Base-by-base conservation (phyloP, 2,888 invertebrate species). In the Conus canariensis region DNA sequence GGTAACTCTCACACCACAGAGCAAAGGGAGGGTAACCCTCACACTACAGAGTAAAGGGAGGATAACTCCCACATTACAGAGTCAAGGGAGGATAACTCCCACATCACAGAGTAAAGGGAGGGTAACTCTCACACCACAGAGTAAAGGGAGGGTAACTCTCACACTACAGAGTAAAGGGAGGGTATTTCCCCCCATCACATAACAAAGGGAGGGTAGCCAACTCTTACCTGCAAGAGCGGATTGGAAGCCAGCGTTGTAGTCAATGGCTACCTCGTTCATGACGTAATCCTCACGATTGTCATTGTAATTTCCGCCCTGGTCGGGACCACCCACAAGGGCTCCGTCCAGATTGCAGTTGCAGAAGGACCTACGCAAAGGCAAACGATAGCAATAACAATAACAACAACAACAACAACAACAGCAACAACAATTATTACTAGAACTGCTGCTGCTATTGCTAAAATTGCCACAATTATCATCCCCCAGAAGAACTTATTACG, bases 221-320 rank as follows among this genome's bases (percentile, higher is more conserved):
- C 45, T 25, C 90, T 80, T 89, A 94, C 95, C 95, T 60, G 95
- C 95, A 10, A 95, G 90, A 67, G 95, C 94, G 0, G 92, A 90
- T 90, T 94, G 94, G 93, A 94, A 95, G 12, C 94, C 95, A 56
- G 94, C 93, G 89, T 95, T 95, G 91, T 94, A 95, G 90, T 94
- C 94, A 59, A 91, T 91, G 12, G 95, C 93, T 16, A 94, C 94
- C 87, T 94, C 95, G 88, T 94, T 95, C 90, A 91, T 91, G 59
- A 92, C 91, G 91, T 94, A 94, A 86, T 95, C 93, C 12, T 89
- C 90, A 25, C 94, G 90, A 7, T 19, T 25, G 91, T 95, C 95
- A 16, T 86, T 90, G 88, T 94, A 94, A 74, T 92, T 91, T 88
- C 95, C 95, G 45, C 91, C 90, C 19, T 67, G 74, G 64, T 93